These are phyloP conservation scores for Cossypha niveicapilla DNA, from an alignment of 2,797 vertebrate genomes.

Conservation along the genomic window DNA sequence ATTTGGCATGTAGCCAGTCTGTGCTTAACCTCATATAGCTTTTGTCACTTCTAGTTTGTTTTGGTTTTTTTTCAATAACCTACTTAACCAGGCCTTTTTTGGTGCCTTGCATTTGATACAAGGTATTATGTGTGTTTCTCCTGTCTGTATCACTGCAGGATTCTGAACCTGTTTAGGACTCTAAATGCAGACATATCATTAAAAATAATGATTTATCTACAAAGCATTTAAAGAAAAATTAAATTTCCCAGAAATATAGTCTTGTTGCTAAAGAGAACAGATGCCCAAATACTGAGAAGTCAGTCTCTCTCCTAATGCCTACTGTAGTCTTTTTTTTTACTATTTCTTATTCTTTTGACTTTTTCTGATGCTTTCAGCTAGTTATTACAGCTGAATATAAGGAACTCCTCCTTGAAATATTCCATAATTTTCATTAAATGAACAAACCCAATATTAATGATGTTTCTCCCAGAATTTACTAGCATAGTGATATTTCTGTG, in stretches of 20 bases:
- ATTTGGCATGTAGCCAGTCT: not conserved
- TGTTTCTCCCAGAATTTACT: constrained; percentile 9
- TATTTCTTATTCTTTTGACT: not conserved
- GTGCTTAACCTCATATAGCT: not conserved
- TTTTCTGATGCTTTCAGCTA: constrained; percentile 15
- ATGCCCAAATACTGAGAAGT: not conserved
- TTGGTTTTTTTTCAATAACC: not conserved
- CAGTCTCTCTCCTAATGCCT: not conserved
- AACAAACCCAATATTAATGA: not conserved
- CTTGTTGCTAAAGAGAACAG: not conserved
- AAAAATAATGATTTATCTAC: not conserved
- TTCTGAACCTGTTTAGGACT: not conserved
- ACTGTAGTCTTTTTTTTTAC: not conserved
- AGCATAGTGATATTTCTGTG: not conserved
- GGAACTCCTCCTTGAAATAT: not conserved
- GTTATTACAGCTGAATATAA: not conserved
- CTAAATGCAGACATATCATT: not conserved
- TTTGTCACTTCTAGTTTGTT: not conserved
- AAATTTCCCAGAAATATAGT: not conserved
- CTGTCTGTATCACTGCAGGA: not conserved
- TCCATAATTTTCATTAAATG: not conserved
- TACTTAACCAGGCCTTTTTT: not conserved
- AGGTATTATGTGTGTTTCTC: not conserved
- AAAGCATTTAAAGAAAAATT: not conserved
- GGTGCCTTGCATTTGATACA: not conserved